Evolutionary conservation across 2,797 vertebrate genomes (phyloP).

Genomic region (Acanthornis magna): DNA sequence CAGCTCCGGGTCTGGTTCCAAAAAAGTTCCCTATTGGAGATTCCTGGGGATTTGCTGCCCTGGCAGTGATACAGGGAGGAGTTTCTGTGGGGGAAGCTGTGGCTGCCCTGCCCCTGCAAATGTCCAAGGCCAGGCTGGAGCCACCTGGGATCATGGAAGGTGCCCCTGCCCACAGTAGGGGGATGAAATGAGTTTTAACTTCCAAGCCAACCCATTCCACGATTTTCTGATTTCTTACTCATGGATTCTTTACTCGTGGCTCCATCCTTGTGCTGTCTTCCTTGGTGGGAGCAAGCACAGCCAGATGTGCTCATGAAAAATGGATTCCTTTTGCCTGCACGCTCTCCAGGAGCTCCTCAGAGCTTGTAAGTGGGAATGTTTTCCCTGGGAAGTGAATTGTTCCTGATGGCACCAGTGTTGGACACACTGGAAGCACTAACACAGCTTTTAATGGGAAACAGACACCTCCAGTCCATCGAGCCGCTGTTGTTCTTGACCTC

Average conservation of each 20-base stretch:
- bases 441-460: background rate
- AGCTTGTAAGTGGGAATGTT: background rate
- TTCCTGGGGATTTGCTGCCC: background rate
- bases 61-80: background rate
- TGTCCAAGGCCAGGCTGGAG: background rate
- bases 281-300: background rate
- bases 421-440: background rate
- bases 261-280: background rate
- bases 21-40: background rate
- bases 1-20: background rate
- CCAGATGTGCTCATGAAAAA: background rate
- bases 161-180: background rate
- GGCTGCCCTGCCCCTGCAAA: background rate
- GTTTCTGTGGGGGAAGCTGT: background rate
- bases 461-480: background rate
- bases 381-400: background rate
- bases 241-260: rapidly evolving
- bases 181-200: background rate
- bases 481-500: background rate
- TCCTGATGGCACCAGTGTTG: background rate
- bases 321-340: background rate
- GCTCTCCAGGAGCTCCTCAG: background rate
- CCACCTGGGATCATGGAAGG: background rate
- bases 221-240: background rate
- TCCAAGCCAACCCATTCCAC: background rate